Evolutionary conservation across 2,888 invertebrate genomes (phyloP), one percentile per base, ranked within the genome.

Genomic region (Linnaemya vulpina): DNA sequence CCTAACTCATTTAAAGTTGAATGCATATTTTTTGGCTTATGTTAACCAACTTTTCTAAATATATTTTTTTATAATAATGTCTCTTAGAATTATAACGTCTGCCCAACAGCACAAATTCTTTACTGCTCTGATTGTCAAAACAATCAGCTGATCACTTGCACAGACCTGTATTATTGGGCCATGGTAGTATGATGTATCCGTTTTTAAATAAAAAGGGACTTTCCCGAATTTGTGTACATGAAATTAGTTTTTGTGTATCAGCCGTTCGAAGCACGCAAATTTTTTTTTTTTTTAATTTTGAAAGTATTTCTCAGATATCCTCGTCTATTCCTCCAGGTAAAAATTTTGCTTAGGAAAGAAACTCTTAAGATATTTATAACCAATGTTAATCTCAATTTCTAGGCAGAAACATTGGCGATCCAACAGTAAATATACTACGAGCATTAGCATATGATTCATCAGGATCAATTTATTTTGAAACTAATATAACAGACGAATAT

Each of bases 201-300:
- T 49, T 17, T 49, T 49, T 49, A 49, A 49, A 17, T 49, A 49
- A 49, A 17, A 46, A n/a, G 49, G 49, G 17, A 17, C 15, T 49
- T 5, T 49, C 17, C 49, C 49, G 49, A 49, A 49, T 49, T 49
- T 49, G 17, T 49, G 17, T 7, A 49, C 49, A 49, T 17, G 49
- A 17, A 49, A 49, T n/a, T 49, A 49, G 17, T 17, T 8, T 49
- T 49, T 49, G 49, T 49, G 49, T 49, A 49, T n/a, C 49, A 49
- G 49, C 17, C 49, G n/a, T n/a, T n/a, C n/a, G n/a, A n/a, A n/a
- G n/a, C n/a, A n/a, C n/a, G n/a, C n/a, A n/a, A n/a, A n/a, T n/a
- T n/a, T n/a, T n/a, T n/a, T n/a, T n/a, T n/a, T 63, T 35, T 20
- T 55, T 40, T 13, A 55, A 70, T 70, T 70, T 70, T 15, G 70